These are phyloP conservation scores for Pyralis farinalis DNA, from an alignment of 2,888 invertebrate genomes.

Conservation along the genomic window DNA sequence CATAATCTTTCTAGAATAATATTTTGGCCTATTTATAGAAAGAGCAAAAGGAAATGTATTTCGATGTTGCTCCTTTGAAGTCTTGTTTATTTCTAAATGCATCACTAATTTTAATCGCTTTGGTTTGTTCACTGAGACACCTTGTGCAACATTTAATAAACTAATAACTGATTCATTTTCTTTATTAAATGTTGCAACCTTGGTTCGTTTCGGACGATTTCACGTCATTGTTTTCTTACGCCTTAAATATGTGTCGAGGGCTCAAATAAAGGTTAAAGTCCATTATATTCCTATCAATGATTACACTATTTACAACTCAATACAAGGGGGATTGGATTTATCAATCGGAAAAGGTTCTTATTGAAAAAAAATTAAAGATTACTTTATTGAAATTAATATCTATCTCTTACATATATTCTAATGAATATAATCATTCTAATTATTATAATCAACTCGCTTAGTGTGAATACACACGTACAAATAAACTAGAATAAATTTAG, in stretches of 20 bases:
- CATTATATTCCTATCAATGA: constrained; percentile 40
- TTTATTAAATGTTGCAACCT: constrained; percentile 57
- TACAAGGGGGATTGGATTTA: too few species aligned
- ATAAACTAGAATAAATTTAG: too few species aligned
- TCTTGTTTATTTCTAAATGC: constrained; percentile 4
- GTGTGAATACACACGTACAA: too few species aligned
- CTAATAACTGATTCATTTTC: constrained; percentile 56
- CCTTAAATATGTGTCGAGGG: constrained; percentile 78
- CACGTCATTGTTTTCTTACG: constrained; percentile 75
- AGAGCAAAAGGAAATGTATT: not conserved
- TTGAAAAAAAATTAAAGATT: too few species aligned
- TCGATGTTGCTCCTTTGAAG: constrained; percentile 9
- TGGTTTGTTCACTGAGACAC: constrained; percentile 26
- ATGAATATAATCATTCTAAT: too few species aligned
- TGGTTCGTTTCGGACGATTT: constrained; percentile 68
- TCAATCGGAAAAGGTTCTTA: too few species aligned
- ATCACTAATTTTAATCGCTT: constrained; percentile 5
- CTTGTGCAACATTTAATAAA: constrained; percentile 43
- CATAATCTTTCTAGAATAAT: not conserved
- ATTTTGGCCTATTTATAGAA: too few species aligned
- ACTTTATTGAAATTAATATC: too few species aligned
- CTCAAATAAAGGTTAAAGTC: constrained; percentile 61
- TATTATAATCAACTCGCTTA: too few species aligned
- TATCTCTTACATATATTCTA: too few species aligned
- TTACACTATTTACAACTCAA: constrained; percentile 4